phyloP scores from a whole-genome alignment of 2,113 vertebrate species.

The Trichomycterus rosablanca region DNA sequence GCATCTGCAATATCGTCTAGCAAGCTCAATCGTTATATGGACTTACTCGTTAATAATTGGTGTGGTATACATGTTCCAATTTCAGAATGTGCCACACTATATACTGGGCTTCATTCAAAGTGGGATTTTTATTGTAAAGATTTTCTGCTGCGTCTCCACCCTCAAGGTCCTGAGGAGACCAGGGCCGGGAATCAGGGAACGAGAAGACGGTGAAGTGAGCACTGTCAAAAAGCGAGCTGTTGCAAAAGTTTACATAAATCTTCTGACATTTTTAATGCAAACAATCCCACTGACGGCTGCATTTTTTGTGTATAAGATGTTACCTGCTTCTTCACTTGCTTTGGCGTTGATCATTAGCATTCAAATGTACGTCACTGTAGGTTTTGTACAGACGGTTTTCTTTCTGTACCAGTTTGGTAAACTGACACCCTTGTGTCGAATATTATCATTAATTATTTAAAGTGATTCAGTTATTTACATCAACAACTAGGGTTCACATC shows the following conservation, averaged over 20 bases:
- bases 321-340: too few relatives aligned
- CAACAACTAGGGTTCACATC: too few relatives aligned
- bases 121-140: too few relatives aligned
- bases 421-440: too few relatives aligned
- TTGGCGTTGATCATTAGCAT: background rate
- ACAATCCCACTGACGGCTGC: background rate
- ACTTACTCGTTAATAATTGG: background rate
- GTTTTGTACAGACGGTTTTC: slow-evolving; percentile 2
- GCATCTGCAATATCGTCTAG: slow-evolving; percentile 4
- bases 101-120: too few relatives aligned
- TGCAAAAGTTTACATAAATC: background rate
- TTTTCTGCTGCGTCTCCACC: background rate
- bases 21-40: background rate
- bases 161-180: background rate
- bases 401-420: background rate
- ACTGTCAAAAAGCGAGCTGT: background rate
- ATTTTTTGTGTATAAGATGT: background rate
- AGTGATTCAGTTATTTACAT: too few relatives aligned
- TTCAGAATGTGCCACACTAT: too few relatives aligned
- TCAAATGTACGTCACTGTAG: background rate
- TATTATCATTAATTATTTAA: too few relatives aligned
- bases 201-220: background rate
- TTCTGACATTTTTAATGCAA: background rate
- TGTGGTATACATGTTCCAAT: too few relatives aligned
- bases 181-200: background rate